Percentiles rank a stretch among this genome's conserved stretches.
Evolutionary conservation across 2,113 vertebrate genomes (phyloP).

Genomic region (Pterocles orientalis): DNA sequence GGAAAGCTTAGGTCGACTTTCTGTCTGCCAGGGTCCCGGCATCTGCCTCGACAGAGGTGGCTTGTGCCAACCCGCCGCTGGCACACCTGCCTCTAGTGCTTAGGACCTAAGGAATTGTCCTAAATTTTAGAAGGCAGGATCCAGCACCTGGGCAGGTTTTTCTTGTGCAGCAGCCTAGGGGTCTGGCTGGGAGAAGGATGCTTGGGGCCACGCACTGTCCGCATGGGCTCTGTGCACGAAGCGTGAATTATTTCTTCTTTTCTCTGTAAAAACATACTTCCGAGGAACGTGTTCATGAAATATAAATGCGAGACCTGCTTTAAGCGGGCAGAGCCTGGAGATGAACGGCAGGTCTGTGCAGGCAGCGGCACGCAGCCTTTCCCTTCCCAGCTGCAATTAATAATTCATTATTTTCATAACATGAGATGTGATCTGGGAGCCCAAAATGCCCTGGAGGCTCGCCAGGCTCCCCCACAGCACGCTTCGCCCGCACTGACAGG

Average conservation of each 20-base stretch:
- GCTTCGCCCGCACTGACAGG: not conserved
- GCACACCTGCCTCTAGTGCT: not conserved
- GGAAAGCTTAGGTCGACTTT: not conserved
- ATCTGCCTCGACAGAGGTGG: not conserved
- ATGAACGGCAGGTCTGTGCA: not conserved
- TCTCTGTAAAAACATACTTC: not conserved
- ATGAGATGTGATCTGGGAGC: not conserved
- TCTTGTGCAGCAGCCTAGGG: accelerated
- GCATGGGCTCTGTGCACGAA: accelerated
- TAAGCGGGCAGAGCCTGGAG: not conserved
- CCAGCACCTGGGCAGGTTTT: not conserved
- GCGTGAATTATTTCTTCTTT: not conserved
- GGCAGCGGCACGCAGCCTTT: not conserved
- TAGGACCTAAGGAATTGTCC: not conserved
- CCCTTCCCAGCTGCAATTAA: not conserved
- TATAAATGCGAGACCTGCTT: slow-evolving; percentile 17
- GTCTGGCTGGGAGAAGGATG: not conserved
- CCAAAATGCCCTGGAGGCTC: not conserved
- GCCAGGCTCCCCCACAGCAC: not conserved
- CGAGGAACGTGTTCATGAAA: not conserved
- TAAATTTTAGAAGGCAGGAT: not conserved
- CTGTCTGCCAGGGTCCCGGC: not conserved
- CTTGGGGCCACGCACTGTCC: accelerated
- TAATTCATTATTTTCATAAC: not conserved
- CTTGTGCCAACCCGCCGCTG: not conserved